These are phyloP conservation scores for Trisateles emortualis DNA, from an alignment of 2,888 invertebrate genomes.

Conservation along the genomic window DNA sequence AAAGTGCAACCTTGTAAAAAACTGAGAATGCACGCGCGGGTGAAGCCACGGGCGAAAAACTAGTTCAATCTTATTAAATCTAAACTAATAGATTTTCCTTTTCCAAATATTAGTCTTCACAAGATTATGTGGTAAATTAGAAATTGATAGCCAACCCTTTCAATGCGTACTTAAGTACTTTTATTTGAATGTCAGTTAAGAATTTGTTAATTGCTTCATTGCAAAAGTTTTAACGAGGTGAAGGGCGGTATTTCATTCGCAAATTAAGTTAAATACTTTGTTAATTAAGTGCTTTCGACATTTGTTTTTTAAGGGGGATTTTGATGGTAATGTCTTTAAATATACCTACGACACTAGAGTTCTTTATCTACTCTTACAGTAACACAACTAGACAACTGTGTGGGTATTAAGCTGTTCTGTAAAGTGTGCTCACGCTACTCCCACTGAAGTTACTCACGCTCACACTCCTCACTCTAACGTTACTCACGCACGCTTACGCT, in stretches of 20 bases:
- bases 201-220: slow-evolving; percentile 48
- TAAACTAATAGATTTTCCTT: background rate
- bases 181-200: slow-evolving; percentile 36
- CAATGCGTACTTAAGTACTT: slow-evolving; percentile 23
- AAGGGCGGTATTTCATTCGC: slow-evolving; percentile 35
- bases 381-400: no score
- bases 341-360: no score
- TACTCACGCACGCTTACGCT: no score
- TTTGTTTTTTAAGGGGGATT: background rate
- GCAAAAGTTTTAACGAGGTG: slow-evolving; percentile 47
- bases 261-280: slow-evolving; percentile 17
- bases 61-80: background rate
- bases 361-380: no score
- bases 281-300: slow-evolving; percentile 13
- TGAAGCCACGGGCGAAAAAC: no score
- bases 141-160: slow-evolving; percentile 25
- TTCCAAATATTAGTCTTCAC: slow-evolving; percentile 22
- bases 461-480: no score
- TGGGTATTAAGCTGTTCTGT: no score
- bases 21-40: no score
- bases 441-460: no score
- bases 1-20: no score
- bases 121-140: slow-evolving; percentile 10
- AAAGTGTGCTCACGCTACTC: no score
- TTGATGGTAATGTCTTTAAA: no score